Conservation (phyloP, 2,888 invertebrate species). For the Ephialtes manifestator region DNA sequence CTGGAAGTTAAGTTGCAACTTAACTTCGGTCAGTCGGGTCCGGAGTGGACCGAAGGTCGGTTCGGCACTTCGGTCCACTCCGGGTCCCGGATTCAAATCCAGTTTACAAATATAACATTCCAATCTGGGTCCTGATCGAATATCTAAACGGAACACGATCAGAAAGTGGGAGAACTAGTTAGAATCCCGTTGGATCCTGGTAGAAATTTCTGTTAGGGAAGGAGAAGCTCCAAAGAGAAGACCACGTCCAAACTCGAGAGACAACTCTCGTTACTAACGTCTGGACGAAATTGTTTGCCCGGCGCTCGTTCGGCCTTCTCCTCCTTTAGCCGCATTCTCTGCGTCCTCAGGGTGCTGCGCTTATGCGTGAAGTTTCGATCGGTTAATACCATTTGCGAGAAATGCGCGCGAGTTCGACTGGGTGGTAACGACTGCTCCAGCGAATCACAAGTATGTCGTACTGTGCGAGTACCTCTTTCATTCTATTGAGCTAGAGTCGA, state of each 20-base stretch:
- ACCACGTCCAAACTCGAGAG: background rate
- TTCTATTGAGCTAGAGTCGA: background rate
- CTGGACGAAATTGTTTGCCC: constrained; percentile 74
- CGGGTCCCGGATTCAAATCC: no score
- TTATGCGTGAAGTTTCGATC: constrained; percentile 77
- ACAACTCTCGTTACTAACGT: constrained; percentile 70
- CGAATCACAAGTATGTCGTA: constrained; percentile 5
- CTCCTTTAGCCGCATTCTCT: background rate
- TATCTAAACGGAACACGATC: no score
- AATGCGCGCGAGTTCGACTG: constrained; percentile 27
- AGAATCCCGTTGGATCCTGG: no score
- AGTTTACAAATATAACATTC: no score
- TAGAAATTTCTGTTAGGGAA: no score
- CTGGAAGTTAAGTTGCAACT: no score
- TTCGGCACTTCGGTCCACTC: no score
- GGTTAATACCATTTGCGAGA: constrained; percentile 78
- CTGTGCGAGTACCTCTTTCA: constrained; percentile 6
- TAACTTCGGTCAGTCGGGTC: no score
- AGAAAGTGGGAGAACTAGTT: no score
- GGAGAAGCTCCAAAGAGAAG: constrained; percentile 23
- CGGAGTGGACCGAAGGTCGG: no score
- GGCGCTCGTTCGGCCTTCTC: constrained; percentile 55
- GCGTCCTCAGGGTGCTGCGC: constrained; percentile 71
- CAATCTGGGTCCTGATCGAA: no score
- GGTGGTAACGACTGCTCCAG: constrained; percentile 24